phyloP scores from a whole-genome alignment of 2,113 vertebrate genomes.

The Hipposideros armiger region DNA sequence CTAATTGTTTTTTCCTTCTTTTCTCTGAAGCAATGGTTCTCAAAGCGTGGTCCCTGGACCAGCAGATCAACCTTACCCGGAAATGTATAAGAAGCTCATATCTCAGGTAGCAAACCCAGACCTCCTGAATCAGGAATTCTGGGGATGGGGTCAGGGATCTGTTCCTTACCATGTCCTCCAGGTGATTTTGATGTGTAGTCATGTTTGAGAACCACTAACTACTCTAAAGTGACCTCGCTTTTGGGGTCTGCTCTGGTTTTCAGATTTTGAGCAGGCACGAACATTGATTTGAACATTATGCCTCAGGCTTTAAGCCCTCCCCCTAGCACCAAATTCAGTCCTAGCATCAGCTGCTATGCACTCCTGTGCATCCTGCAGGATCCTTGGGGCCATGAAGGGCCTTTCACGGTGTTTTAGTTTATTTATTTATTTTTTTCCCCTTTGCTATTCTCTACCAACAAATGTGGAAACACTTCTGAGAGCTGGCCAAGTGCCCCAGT shows the following conservation, averaged over 20 bases:
- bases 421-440: not conserved
- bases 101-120: not conserved
- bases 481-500: not conserved
- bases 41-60: not conserved
- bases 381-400: not conserved
- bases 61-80: not conserved
- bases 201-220: not conserved
- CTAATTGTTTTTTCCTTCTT: not conserved
- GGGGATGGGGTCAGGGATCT: fast-evolving
- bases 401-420: not conserved
- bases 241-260: not conserved
- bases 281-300: not conserved
- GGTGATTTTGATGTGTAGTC: not conserved
- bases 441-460: not conserved
- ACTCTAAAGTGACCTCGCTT: not conserved
- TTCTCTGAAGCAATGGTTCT: not conserved
- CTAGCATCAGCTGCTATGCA: not conserved
- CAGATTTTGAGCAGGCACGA: not conserved
- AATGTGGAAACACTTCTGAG: not conserved
- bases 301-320: not conserved
- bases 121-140: not conserved
- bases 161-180: not conserved
- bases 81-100: not conserved
- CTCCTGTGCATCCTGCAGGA: not conserved
- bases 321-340: not conserved